phyloP scores from a whole-genome alignment of 2,797 vertebrate species.

The Oceanodroma leucorhoa region DNA sequence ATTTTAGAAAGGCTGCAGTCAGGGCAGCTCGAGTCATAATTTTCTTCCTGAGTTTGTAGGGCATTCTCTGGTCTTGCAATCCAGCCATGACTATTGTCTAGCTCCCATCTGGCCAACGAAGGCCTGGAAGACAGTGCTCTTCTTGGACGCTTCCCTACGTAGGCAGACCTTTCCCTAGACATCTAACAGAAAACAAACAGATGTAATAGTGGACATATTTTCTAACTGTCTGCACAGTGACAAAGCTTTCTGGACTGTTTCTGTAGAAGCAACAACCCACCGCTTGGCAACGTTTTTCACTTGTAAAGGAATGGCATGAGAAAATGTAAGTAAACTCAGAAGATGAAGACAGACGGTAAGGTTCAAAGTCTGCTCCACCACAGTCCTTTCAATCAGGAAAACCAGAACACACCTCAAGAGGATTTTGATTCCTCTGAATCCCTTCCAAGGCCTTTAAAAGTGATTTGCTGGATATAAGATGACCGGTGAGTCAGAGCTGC shows the following conservation, averaged over 20 bases:
- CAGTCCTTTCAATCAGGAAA: background rate
- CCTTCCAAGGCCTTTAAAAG: conserved; percentile 6
- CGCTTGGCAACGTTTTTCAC: background rate
- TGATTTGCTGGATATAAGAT: background rate
- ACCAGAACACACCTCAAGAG: background rate
- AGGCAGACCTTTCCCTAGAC: background rate
- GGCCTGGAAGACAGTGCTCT: background rate
- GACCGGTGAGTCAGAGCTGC: background rate
- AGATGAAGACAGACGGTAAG: background rate
- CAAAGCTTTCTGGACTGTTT: background rate
- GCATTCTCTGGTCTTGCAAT: background rate
- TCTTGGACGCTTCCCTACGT: background rate
- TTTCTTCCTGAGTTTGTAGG: background rate
- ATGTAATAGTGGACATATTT: background rate
- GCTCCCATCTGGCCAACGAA: background rate
- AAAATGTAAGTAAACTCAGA: background rate
- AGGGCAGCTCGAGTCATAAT: accelerated
- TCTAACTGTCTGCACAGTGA: background rate
- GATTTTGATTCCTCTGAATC: conserved; percentile 4
- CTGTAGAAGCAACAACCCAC: background rate
- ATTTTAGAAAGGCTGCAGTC: background rate
- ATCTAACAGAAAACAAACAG: background rate
- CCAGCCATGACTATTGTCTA: background rate
- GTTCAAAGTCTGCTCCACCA: background rate
- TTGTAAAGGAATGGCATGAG: background rate